Evolutionary conservation across 2,797 vertebrate genomes (phyloP).

Genomic region (Australoheros facetus): DNA sequence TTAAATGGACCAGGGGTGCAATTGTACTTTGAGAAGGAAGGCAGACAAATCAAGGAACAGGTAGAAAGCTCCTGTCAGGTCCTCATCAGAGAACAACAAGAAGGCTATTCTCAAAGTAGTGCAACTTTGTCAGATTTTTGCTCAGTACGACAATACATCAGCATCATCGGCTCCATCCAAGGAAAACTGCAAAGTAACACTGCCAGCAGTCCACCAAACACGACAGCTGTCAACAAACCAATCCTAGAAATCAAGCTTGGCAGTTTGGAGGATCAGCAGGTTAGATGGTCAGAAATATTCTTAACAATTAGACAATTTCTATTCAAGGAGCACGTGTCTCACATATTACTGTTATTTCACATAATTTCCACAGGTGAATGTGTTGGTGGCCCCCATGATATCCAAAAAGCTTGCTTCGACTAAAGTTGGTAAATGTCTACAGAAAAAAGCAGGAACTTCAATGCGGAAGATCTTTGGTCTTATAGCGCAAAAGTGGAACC

Average conservation of each 20-base stretch:
- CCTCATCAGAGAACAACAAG: slow-evolving; percentile 39
- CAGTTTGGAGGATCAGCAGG: slow-evolving; percentile 50
- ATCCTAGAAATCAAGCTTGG: slow-evolving; percentile 48
- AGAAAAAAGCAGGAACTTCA: slow-evolving; percentile 42
- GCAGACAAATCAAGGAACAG: slow-evolving; percentile 27
- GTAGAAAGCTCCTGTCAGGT: slow-evolving; percentile 55
- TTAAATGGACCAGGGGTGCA: slow-evolving; percentile 62
- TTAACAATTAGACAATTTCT: neutral
- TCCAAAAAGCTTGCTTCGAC: slow-evolving; percentile 52
- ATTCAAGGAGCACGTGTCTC: neutral
- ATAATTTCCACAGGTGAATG: slow-evolving; percentile 61
- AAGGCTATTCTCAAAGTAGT: neutral
- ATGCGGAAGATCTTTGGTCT: slow-evolving; percentile 43
- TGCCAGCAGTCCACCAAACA: neutral
- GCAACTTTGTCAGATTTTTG: neutral
- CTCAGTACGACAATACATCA: neutral
- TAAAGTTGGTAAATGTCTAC: slow-evolving; percentile 46
- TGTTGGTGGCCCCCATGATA: slow-evolving; percentile 68
- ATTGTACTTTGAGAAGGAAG: slow-evolving; percentile 59
- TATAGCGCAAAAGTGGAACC: neutral
- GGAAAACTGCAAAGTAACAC: neutral
- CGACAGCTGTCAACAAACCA: slow-evolving; percentile 1
- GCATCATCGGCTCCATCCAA: fast-evolving
- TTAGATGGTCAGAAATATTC: neutral
- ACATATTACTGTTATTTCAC: neutral